Evolutionary conservation across 2,797 vertebrate genomes (phyloP), one percentile per base, ranked within the genome.

Genomic region (Propithecus perrieri): DNA sequence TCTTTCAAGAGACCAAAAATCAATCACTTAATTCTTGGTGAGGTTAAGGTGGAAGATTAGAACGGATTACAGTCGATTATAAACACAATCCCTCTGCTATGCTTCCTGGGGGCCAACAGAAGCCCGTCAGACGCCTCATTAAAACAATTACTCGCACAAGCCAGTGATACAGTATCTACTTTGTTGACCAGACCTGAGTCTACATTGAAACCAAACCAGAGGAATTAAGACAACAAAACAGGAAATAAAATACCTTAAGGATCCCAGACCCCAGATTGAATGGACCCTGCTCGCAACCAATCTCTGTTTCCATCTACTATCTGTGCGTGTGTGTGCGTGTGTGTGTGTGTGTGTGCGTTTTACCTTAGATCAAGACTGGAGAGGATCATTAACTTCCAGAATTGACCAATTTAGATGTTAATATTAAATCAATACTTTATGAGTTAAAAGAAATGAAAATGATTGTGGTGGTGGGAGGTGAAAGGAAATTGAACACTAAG

Each of bases 141-240:
- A 99, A 98, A 98, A 98, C 97, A 98, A 98, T 98, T 98, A 98
- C 89, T 98, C 96, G 87, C 89, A 94, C 1, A 86, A 94, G 93
- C 24, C 79, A 30, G 50, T 75, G 80, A 96, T 65, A 93, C 13
- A 83, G 72, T 80, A 79, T 59, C 35, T 85, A 18, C 41, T 79
- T 94, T 85, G 72, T 59, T 75, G 71, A 83, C 24, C 50, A n/a
- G 67, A 63, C 84, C 11, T 4, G 41, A 48, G n/a, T 85, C 55
- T 92, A 69, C 59, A 71, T 2, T 61, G 50, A 89, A 97, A 84
- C 7, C 13, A 95, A 86, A 79, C 13, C 1, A 69, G 33, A 71
- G 83, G 89, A 84, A 85, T 85, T 89, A 69, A 84, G 59, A 78
- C 14, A 55, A 57, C 0, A 79, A 93, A 91, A 67, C 8, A 83